Evolutionary conservation across 2,797 vertebrate genomes (phyloP).

Genomic region (Chanos chanos): DNA sequence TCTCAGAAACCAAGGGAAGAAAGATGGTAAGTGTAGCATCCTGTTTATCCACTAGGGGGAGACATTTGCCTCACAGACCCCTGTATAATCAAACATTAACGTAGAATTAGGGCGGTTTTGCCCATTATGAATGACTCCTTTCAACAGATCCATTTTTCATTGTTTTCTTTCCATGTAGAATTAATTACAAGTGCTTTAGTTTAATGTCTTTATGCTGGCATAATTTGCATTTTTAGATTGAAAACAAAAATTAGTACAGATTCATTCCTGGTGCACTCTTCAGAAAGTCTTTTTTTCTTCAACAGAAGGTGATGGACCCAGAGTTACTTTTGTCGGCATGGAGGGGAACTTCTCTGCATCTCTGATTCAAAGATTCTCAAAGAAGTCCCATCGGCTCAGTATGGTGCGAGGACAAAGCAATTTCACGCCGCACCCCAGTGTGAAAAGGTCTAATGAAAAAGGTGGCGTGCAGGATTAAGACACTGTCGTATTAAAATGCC

Average conservation of each 20-base stretch:
- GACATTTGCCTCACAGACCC: slow-evolving; percentile 23
- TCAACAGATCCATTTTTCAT: no score
- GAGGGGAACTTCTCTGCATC: slow-evolving; percentile 41
- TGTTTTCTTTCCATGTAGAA: no score
- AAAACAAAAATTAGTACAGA: no score
- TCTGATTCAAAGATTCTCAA: slow-evolving; percentile 38
- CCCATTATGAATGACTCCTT: no score
- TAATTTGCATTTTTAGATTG: no score
- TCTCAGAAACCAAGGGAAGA: slow-evolving; percentile 44
- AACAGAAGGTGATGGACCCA: slow-evolving; percentile 47
- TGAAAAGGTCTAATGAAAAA: background rate
- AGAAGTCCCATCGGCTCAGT: slow-evolving; percentile 35
- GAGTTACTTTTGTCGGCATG: slow-evolving; percentile 60
- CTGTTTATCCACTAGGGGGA: slow-evolving; percentile 55
- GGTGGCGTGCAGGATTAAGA: background rate
- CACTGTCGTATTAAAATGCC: background rate
- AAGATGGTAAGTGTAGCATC: slow-evolving; percentile 49
- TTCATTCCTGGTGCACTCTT: no score
- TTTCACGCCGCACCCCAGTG: slow-evolving; percentile 68
- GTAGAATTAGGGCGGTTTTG: no score
- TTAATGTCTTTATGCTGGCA: no score
- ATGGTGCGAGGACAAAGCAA: slow-evolving; percentile 44
- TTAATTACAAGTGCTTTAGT: background rate
- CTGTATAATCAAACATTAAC: no score
- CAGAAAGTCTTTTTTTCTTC: no score